A percentile compares a stretch with the other conserved stretches of the same genome.
These are phyloP conservation scores for Xylocampa areola DNA, from an alignment of 2,888 invertebrate genomes.

Conservation along the genomic window DNA sequence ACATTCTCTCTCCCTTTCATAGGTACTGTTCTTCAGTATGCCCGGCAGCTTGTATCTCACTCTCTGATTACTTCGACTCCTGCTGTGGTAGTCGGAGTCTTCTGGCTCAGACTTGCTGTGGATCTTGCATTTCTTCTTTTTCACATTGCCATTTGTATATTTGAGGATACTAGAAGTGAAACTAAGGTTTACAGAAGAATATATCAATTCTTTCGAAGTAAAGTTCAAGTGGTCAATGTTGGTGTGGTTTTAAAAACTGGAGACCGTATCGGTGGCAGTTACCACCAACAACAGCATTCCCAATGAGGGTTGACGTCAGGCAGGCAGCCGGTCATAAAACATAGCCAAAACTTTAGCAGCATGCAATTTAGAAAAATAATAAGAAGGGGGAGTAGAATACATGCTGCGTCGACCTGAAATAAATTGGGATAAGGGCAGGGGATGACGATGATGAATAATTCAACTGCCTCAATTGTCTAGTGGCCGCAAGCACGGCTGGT, in stretches of 20 bases:
- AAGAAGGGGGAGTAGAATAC: too few relatives aligned
- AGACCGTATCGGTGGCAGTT: neutral
- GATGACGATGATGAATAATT: too few relatives aligned
- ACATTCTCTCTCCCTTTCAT: constrained; percentile 56
- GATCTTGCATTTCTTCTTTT: constrained; percentile 75
- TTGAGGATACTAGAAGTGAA: constrained; percentile 69
- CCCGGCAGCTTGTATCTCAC: constrained; percentile 68
- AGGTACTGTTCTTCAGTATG: constrained; percentile 68
- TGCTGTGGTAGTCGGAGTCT: constrained; percentile 60
- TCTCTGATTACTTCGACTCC: constrained; percentile 53
- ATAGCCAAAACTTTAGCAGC: too few relatives aligned
- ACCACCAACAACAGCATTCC: too few relatives aligned
- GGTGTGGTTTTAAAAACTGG: too few relatives aligned
- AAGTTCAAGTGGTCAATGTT: neutral
- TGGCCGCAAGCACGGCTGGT: too few relatives aligned
- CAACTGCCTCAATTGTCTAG: too few relatives aligned
- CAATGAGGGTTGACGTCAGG: too few relatives aligned
- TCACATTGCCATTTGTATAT: constrained; percentile 67
- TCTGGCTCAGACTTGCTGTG: constrained; percentile 73
- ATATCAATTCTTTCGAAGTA: neutral
- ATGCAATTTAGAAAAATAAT: too few relatives aligned
- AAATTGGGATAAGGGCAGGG: too few relatives aligned
- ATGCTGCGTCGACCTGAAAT: too few relatives aligned
- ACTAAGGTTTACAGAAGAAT: neutral
- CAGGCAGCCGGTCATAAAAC: too few relatives aligned